These are phyloP conservation scores for Varanus komodoensis DNA, from an alignment of 2,113 vertebrate species.

Conservation along the genomic window DNA sequence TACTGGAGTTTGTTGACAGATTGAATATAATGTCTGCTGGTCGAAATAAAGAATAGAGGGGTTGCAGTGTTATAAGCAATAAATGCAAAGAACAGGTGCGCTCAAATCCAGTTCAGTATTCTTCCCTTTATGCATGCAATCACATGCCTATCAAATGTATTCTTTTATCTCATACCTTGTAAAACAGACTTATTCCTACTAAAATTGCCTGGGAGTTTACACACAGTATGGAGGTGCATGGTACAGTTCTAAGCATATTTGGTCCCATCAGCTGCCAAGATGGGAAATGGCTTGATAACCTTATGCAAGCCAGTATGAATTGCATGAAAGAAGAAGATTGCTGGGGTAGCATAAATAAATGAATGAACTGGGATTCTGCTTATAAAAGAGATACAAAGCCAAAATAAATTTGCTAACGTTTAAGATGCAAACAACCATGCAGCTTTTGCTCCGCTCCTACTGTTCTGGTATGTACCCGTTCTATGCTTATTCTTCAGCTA, in stretches of 20 bases:
- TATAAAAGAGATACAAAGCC: background rate
- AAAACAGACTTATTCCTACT: background rate
- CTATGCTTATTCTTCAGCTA: background rate
- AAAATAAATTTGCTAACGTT: constrained; percentile 1
- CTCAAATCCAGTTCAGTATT: background rate
- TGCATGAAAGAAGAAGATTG: background rate
- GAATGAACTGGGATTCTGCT: background rate
- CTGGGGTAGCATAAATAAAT: background rate
- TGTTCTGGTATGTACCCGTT: background rate
- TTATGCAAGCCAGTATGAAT: background rate
- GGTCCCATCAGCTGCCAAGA: background rate
- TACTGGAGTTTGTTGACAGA: background rate
- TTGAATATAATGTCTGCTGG: background rate
- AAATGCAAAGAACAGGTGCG: background rate
- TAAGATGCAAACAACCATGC: background rate
- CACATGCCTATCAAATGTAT: background rate
- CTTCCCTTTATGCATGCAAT: background rate
- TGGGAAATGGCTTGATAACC: background rate
- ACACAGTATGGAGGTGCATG: background rate
- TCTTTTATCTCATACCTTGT: background rate
- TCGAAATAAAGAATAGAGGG: background rate
- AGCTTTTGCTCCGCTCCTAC: background rate
- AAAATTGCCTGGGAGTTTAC: background rate
- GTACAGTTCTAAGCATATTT: background rate
- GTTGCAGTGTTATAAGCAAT: background rate